Conservation (phyloP, 2,797 vertebrate genomes). For the Aeoliscus strigatus region DNA sequence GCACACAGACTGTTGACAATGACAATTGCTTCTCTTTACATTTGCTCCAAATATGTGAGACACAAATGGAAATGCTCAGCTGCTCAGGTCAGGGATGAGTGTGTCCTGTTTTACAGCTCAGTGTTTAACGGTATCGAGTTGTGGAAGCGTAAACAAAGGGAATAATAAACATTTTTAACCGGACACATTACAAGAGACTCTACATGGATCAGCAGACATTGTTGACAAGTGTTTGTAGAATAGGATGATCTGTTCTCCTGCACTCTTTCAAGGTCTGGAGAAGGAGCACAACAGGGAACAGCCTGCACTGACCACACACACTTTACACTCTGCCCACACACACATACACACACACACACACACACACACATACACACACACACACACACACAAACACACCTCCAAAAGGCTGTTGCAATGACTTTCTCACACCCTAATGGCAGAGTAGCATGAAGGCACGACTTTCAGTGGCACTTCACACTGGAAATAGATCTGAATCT, state of each 20-base stretch:
- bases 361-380: constrained; percentile 3
- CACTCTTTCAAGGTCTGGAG: constrained; percentile 37
- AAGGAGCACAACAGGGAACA: constrained; percentile 31
- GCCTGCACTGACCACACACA: constrained; percentile 26
- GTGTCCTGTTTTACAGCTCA: too few relatives aligned
- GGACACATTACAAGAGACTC: too few relatives aligned
- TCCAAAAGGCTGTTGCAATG: constrained; percentile 10
- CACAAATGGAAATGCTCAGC: too few relatives aligned
- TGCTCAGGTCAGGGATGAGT: too few relatives aligned
- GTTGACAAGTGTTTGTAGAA: constrained; percentile 22
- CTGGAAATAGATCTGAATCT: constrained; percentile 6
- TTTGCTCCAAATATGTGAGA: too few relatives aligned
- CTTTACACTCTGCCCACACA: too few relatives aligned
- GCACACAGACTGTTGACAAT: too few relatives aligned
- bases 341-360: constrained; percentile 9
- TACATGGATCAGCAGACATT: constrained; percentile 4
- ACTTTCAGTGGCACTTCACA: constrained; percentile 43
- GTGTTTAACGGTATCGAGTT: too few relatives aligned
- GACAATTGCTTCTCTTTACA: too few relatives aligned
- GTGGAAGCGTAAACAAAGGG: too few relatives aligned
- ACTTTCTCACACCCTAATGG: constrained; percentile 49
- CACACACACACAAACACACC: too few relatives aligned
- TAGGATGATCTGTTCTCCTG: constrained; percentile 27
- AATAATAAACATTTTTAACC: too few relatives aligned
- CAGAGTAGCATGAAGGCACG: constrained; percentile 41